Percentiles rank a stretch among this genome's conserved stretches.
These are phyloP conservation scores for Solenopsis fugax DNA, from an alignment of 1,140 invertebrate genomes.

Conservation along the genomic window DNA sequence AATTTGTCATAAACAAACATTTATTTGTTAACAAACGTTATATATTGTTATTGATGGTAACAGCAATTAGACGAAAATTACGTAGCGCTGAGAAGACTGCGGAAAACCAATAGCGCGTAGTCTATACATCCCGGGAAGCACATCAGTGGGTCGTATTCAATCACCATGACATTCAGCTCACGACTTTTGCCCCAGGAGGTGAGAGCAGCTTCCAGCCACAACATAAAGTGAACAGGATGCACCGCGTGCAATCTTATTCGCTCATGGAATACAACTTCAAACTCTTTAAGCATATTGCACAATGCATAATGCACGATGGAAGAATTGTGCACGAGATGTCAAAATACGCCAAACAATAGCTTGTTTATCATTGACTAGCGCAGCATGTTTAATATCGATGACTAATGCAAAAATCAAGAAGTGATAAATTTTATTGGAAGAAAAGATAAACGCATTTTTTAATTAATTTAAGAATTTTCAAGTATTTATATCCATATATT, in stretches of 20 bases:
- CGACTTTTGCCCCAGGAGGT: conserved; percentile 84
- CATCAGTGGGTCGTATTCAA: conserved; percentile 81
- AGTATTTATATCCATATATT: neutral
- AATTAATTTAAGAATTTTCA: neutral
- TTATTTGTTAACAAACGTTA: neutral
- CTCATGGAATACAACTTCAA: conserved; percentile 31
- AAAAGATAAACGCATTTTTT: neutral
- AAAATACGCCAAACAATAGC: neutral
- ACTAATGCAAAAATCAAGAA: neutral
- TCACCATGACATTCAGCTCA: conserved; percentile 84
- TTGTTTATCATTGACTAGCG: neutral
- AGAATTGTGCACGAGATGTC: conserved; percentile 53
- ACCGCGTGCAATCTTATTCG: conserved; percentile 71
- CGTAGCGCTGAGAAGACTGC: neutral
- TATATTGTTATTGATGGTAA: neutral
- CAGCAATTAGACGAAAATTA: conserved; percentile 33
- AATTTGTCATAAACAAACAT: neutral
- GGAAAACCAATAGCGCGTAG: conserved; percentile 47
- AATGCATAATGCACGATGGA: conserved; percentile 65
- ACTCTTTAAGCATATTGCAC: conserved; percentile 66
- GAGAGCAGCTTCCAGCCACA: conserved; percentile 81
- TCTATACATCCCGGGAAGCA: conserved; percentile 65
- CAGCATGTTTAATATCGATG: conserved; percentile 12
- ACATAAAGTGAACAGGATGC: conserved; percentile 76
- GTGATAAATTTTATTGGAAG: neutral